phyloP scores from a whole-genome alignment of 2,113 vertebrate genomes.

The Dromaius novaehollandiae region DNA sequence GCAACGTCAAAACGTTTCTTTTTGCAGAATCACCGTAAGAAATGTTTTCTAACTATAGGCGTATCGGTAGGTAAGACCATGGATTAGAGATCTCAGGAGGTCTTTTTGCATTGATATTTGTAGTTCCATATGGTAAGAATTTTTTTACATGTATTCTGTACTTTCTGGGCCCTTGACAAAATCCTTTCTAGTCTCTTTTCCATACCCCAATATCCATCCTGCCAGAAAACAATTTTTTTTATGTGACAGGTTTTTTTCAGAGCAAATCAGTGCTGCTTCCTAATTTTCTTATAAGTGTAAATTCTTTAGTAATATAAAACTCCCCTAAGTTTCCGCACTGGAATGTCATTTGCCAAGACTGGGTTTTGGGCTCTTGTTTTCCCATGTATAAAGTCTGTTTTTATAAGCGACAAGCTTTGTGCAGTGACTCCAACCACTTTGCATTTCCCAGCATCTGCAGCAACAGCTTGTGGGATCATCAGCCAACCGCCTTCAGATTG shows the following conservation, averaged over 20 bases:
- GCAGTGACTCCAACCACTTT: rapidly evolving
- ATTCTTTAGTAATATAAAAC: neutral
- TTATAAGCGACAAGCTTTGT: neutral
- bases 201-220: neutral
- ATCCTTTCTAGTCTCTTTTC: neutral
- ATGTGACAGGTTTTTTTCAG: neutral
- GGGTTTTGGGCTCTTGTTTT: neutral
- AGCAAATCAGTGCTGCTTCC: neutral
- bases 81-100: neutral
- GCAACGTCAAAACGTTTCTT: neutral
- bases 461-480: neutral
- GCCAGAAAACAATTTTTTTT: neutral
- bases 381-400: too few species aligned
- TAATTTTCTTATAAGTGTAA: neutral
- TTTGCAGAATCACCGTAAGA: neutral
- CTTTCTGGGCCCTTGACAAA: neutral
- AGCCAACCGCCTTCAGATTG: neutral
- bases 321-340: neutral
- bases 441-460: neutral
- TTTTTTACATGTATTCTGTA: neutral
- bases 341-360: neutral
- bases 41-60: neutral
- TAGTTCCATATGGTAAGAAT: neutral
- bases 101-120: neutral
- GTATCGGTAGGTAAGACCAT: neutral